phyloP scores from a whole-genome alignment of 2,797 vertebrate genomes.

The Dryobates pubescens region DNA sequence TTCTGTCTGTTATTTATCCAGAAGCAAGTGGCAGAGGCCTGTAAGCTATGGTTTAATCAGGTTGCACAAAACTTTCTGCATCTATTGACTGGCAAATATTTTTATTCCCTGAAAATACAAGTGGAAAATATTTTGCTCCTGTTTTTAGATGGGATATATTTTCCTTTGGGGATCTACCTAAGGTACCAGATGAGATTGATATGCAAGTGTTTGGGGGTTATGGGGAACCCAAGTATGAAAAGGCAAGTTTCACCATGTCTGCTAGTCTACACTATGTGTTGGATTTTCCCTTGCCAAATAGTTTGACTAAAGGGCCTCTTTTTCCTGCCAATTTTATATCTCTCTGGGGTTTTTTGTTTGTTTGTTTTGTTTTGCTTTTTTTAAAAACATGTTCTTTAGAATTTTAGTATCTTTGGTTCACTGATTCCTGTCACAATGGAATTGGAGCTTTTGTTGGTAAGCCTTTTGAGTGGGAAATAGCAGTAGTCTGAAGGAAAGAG shows the following conservation, averaged over 20 bases:
- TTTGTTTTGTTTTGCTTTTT: not conserved
- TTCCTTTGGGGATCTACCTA: not conserved
- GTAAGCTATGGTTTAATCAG: not conserved
- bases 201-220: not conserved
- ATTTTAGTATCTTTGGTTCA: not conserved
- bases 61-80: not conserved
- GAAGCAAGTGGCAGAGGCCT: not conserved
- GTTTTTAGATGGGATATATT: not conserved
- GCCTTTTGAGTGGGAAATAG: not conserved
- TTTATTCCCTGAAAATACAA: not conserved
- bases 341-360: not conserved
- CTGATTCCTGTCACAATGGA: not conserved
- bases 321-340: not conserved
- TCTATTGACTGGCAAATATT: not conserved
- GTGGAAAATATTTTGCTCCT: not conserved
- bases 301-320: not conserved
- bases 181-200: not conserved
- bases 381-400: not conserved
- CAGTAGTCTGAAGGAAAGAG: not conserved
- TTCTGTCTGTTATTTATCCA: not conserved
- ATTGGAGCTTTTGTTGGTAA: not conserved
- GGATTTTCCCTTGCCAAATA: fast-evolving
- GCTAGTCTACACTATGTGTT: not conserved
- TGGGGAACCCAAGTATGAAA: not conserved
- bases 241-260: not conserved